Conservation (phyloP, 1,140 invertebrate species). For the Lepidurus packardi region DNA sequence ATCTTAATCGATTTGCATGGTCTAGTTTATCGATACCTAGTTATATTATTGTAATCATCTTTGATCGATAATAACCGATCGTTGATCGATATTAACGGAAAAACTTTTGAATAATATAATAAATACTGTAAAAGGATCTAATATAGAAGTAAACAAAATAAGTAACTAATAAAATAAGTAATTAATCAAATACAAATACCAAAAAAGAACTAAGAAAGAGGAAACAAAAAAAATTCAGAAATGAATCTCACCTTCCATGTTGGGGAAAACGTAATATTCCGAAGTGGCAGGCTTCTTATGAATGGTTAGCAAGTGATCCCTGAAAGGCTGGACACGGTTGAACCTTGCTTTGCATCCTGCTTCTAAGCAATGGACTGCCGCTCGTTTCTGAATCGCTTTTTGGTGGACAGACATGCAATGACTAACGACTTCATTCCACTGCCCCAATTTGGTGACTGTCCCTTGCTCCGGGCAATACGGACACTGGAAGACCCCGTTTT, state of each 20-base stretch:
- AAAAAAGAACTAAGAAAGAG: too few relatives aligned
- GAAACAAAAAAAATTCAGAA: background rate
- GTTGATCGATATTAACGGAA: too few relatives aligned
- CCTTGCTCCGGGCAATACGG: background rate
- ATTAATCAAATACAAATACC: too few relatives aligned
- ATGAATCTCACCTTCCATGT: background rate
- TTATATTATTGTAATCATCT: too few relatives aligned
- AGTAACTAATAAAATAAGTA: too few relatives aligned
- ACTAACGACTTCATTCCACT: background rate
- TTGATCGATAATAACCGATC: too few relatives aligned
- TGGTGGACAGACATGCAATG: background rate
- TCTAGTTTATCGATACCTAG: too few relatives aligned
- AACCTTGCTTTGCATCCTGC: background rate
- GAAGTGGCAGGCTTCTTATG: background rate
- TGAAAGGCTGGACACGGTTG: background rate
- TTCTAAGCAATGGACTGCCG: background rate
- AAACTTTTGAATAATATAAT: too few relatives aligned
- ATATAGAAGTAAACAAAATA: too few relatives aligned
- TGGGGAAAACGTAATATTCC: slow-evolving; percentile 3
- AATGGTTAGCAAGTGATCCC: background rate
- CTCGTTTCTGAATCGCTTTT: background rate
- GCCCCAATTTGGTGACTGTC: background rate
- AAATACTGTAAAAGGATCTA: too few relatives aligned
- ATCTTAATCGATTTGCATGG: too few relatives aligned
- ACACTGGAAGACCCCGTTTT: background rate